A percentile compares a stretch with the other conserved stretches of the same genome.
phyloP scores from a whole-genome alignment of 1,140 invertebrate genomes.

The Monochamus saltuarius region DNA sequence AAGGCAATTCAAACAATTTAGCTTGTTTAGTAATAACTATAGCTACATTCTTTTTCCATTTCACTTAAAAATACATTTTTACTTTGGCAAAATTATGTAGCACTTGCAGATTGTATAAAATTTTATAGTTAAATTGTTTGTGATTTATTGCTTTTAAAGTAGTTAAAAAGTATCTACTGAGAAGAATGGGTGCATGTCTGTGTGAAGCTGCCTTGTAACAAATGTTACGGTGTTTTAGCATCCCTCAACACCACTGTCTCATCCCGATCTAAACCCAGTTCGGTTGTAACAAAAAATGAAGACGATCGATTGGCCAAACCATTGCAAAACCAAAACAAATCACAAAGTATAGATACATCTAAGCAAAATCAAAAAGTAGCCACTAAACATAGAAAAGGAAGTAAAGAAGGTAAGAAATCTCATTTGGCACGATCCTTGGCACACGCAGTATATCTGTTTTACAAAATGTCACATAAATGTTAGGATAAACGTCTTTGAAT shows the following conservation, averaged over 20 bases:
- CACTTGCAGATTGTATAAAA: constrained; percentile 3
- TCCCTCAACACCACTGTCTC: constrained; percentile 52
- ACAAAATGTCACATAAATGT: background rate
- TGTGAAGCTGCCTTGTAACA: constrained; percentile 37
- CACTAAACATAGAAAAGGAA: constrained; percentile 44
- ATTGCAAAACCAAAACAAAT: constrained; percentile 45
- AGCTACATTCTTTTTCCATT: too few species aligned
- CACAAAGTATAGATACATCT: constrained; percentile 41
- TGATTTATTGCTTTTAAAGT: constrained; percentile 5
- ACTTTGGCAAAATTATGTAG: too few species aligned
- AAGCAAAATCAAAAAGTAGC: constrained; percentile 43
- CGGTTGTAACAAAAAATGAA: constrained; percentile 50
- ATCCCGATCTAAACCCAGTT: constrained; percentile 52
- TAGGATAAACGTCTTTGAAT: background rate
- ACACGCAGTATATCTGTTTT: constrained; percentile 35
- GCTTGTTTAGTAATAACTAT: background rate
- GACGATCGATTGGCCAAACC: constrained; percentile 50
- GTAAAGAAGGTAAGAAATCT: constrained; percentile 45
- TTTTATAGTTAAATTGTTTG: constrained; percentile 16
- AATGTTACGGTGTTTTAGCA: constrained; percentile 52
- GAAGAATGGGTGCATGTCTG: constrained; percentile 22
- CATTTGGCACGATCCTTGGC: constrained; percentile 47
- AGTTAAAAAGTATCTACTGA: constrained; percentile 7
- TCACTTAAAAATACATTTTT: too few species aligned
- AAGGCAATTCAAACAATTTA: background rate